These are phyloP conservation scores for Falcunculus frontatus DNA, from an alignment of 2,113 vertebrate species.

Conservation along the genomic window DNA sequence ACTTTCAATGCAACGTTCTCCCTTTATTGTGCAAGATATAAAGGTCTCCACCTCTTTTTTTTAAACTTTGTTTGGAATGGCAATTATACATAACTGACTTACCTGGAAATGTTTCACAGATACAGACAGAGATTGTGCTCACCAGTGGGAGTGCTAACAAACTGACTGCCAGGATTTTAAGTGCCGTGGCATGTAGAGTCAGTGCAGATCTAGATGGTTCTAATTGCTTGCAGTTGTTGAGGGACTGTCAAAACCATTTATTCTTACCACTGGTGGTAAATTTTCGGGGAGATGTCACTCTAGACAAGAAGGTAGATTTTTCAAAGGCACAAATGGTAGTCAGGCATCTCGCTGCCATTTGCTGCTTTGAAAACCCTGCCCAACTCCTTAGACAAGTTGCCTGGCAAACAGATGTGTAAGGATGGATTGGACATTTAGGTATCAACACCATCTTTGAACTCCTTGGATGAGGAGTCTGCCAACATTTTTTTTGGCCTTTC, in stretches of 20 bases:
- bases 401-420: slow-evolving; percentile 44
- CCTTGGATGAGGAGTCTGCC: slow-evolving; percentile 40
- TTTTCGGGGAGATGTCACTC: not conserved
- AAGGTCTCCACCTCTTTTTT: not conserved
- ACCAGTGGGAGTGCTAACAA: not conserved
- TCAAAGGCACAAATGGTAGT: slow-evolving; percentile 27
- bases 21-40: not conserved
- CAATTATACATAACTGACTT: slow-evolving; percentile 32
- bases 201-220: slow-evolving; percentile 1
- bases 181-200: not conserved
- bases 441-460: slow-evolving; percentile 70
- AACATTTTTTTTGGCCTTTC: slow-evolving; percentile 62
- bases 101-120: slow-evolving; percentile 54
- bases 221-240: slow-evolving; percentile 51
- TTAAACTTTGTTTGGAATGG: not conserved
- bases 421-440: slow-evolving; percentile 30
- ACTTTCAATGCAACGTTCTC: not conserved
- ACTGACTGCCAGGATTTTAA: slow-evolving; percentile 14
- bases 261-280: not conserved
- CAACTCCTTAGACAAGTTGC: not conserved
- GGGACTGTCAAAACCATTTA: slow-evolving; percentile 25
- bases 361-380: slow-evolving; percentile 31
- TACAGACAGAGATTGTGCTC: slow-evolving; percentile 27
- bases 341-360: slow-evolving; percentile 1
- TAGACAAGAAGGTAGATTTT: slow-evolving; percentile 32